phyloP scores from a whole-genome alignment of 1,140 invertebrate genomes.

The Calycopis cecrops region DNA sequence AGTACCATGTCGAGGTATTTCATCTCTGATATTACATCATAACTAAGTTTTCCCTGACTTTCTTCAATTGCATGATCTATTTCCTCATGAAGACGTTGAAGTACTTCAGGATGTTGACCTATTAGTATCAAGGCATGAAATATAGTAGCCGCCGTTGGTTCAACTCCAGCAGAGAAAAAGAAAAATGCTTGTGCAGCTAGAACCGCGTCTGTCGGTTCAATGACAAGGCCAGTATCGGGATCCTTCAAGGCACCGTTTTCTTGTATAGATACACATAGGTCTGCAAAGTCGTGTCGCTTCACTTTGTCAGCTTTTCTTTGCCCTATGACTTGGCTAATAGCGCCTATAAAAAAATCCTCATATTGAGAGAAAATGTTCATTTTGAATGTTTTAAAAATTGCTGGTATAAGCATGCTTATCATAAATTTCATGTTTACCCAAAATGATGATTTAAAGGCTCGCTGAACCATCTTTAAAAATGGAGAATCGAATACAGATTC shows the following conservation, averaged over 20 bases:
- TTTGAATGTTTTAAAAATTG: background rate
- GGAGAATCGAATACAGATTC: background rate
- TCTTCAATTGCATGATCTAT: conserved; percentile 42
- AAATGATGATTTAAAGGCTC: background rate
- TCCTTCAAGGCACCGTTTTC: conserved; percentile 33
- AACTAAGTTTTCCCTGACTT: conserved; percentile 46
- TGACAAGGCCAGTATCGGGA: conserved; percentile 23
- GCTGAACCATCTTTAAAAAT: background rate
- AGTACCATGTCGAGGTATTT: conserved; percentile 68
- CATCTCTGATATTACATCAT: conserved; percentile 52
- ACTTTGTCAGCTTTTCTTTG: conserved; percentile 19
- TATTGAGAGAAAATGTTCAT: conserved; percentile 21
- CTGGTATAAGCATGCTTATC: background rate
- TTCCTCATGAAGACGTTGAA: conserved; percentile 58
- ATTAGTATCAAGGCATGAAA: conserved; percentile 47
- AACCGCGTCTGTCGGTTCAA: conserved; percentile 50
- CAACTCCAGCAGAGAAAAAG: conserved; percentile 76
- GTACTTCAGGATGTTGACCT: conserved; percentile 48
- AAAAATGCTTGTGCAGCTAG: conserved; percentile 71
- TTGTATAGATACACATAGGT: conserved; percentile 35
- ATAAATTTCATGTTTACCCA: background rate
- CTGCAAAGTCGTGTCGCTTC: conserved; percentile 35
- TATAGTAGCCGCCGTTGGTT: conserved; percentile 54
- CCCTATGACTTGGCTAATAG: conserved; percentile 30
- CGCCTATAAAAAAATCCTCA: conserved; percentile 36